Conservation (phyloP, 2,797 vertebrate species). For the Phrynocephalus forsythii region DNA sequence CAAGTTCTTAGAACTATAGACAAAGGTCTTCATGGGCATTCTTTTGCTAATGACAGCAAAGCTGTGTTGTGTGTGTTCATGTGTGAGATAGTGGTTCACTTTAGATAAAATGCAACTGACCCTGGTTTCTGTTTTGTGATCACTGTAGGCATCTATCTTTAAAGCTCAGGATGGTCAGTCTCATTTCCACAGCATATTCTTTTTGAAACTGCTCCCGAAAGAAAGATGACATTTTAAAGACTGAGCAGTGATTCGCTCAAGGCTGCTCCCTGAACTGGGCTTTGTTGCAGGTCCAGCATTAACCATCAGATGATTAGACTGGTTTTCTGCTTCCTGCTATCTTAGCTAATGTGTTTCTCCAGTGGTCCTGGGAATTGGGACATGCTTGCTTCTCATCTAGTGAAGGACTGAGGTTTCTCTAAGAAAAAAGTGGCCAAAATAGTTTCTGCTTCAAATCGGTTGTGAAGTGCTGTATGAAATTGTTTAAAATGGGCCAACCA, state of each 20-base stretch:
- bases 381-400: neutral
- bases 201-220: neutral
- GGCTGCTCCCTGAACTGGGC: neutral
- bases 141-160: neutral
- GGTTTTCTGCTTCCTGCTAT: neutral
- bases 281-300: neutral
- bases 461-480: neutral
- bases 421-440: neutral
- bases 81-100: neutral
- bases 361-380: neutral
- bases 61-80: neutral
- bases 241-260: neutral
- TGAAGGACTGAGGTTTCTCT: neutral
- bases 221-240: neutral
- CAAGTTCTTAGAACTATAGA: conserved; percentile 15
- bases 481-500: neutral
- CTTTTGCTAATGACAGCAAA: neutral
- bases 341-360: neutral
- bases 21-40: conserved; percentile 7
- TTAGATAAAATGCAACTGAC: neutral
- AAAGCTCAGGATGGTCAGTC: neutral
- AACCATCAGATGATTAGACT: neutral
- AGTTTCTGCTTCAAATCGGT: neutral
- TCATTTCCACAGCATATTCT: neutral
- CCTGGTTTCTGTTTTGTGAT: neutral